These are phyloP conservation scores for Noctua janthe DNA, from an alignment of 2,888 invertebrate genomes.

Conservation along the genomic window DNA sequence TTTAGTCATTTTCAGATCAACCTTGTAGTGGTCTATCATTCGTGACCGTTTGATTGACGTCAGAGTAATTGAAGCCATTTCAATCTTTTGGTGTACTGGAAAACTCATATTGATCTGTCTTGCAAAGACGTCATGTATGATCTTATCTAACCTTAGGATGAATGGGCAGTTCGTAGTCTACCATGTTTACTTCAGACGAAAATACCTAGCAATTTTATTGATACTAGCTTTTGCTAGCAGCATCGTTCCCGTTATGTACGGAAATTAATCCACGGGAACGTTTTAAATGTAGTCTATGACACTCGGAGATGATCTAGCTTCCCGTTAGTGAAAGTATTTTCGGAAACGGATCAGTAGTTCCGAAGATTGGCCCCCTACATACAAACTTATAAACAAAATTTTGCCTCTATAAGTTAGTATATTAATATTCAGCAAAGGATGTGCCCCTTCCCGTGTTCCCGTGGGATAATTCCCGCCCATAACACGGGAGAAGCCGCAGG, in stretches of 20 bases:
- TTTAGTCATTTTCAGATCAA: constrained; percentile 45
- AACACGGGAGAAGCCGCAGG: too few relatives aligned
- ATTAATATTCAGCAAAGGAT: neutral
- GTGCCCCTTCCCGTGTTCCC: neutral
- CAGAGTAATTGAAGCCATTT: constrained; percentile 29
- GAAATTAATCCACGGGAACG: too few relatives aligned
- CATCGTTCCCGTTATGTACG: too few relatives aligned
- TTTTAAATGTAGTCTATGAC: too few relatives aligned
- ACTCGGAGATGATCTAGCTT: too few relatives aligned
- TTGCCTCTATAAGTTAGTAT: too few relatives aligned
- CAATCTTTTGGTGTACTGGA: constrained; percentile 2
- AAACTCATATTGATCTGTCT: neutral
- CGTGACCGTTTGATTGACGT: constrained; percentile 51
- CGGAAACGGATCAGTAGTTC: too few relatives aligned
- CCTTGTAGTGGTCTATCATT: constrained; percentile 67
- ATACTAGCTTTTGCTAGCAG: too few relatives aligned
- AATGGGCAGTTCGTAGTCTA: neutral
- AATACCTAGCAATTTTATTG: neutral
- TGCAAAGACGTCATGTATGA: neutral
- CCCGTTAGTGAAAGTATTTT: too few relatives aligned
- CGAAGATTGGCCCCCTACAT: too few relatives aligned
- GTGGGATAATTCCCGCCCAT: too few relatives aligned
- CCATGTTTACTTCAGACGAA: neutral
- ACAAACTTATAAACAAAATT: too few relatives aligned
- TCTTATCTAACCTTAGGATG: neutral